Evolutionary conservation across 2,888 invertebrate genomes (phyloP).

Genomic region (Pherbina coryleti): DNA sequence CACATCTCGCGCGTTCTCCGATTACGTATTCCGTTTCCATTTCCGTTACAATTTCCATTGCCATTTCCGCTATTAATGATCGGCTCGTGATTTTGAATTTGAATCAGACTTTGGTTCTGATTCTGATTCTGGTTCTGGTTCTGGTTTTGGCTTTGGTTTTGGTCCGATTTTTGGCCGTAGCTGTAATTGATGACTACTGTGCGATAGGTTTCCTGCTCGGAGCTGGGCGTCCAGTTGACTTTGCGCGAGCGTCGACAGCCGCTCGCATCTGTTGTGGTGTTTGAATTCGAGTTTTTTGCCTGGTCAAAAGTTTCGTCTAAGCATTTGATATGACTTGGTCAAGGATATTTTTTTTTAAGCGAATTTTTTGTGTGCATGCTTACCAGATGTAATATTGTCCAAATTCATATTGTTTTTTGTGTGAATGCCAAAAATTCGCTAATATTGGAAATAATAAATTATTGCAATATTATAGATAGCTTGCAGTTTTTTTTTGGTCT

Average conservation of each 20-base stretch:
- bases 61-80: background rate
- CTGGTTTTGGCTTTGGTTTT: background rate
- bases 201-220: conserved; percentile 41
- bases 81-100: background rate
- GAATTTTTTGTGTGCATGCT: background rate
- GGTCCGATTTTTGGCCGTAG: conserved; percentile 15
- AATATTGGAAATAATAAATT: background rate
- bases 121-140: conserved; percentile 2
- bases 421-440: background rate
- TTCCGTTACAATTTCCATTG: background rate
- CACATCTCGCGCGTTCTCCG: background rate
- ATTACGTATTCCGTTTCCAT: background rate
- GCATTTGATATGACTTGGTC: background rate
- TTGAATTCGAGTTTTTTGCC: background rate
- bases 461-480: background rate
- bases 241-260: conserved; percentile 12
- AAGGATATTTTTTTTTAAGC: background rate
- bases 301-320: background rate
- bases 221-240: conserved; percentile 35
- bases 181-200: conserved; percentile 43
- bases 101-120: background rate
- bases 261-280: background rate
- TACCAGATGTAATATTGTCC: conserved; percentile 27
- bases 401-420: conserved; percentile 33
- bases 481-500: background rate